A percentile compares a stretch with the other conserved stretches of the same genome.
Conservation (phyloP, 2,797 vertebrate species). For the Xenopus petersii region DNA sequence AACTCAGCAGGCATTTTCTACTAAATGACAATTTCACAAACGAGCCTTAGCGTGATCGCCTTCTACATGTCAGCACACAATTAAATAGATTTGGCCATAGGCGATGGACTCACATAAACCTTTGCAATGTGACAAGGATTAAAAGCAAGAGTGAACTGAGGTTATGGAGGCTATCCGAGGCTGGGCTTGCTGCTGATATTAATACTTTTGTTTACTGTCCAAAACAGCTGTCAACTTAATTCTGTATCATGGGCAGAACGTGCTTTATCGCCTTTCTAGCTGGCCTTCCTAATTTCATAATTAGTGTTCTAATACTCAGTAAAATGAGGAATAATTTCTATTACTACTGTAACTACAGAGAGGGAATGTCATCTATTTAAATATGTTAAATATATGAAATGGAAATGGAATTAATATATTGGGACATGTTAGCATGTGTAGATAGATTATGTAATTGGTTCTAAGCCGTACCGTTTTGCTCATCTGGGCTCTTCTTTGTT, state of each 20-base stretch:
- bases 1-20: conserved; percentile 18
- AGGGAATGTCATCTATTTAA: no score
- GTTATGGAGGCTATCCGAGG: conserved; percentile 14
- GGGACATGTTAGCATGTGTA: no score
- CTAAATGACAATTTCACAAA: conserved; percentile 14
- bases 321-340: no score
- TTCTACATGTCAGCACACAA: conserved; percentile 16
- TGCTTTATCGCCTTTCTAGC: neutral
- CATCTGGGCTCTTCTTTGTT: no score
- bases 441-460: no score
- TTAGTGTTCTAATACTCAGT: no score
- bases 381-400: no score
- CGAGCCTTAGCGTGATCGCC: neutral
- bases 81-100: conserved; percentile 10
- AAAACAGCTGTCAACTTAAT: neutral
- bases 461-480: no score
- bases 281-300: no score
- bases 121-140: neutral
- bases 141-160: conserved; percentile 17
- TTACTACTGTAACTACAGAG: no score
- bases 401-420: no score
- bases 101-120: conserved; percentile 8
- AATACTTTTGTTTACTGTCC: neutral
- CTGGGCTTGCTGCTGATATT: neutral
- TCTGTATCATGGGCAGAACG: neutral